Conservation (phyloP, 64 coral and sea anemone genomes). For the Dendrophyllia cribrosa region DNA sequence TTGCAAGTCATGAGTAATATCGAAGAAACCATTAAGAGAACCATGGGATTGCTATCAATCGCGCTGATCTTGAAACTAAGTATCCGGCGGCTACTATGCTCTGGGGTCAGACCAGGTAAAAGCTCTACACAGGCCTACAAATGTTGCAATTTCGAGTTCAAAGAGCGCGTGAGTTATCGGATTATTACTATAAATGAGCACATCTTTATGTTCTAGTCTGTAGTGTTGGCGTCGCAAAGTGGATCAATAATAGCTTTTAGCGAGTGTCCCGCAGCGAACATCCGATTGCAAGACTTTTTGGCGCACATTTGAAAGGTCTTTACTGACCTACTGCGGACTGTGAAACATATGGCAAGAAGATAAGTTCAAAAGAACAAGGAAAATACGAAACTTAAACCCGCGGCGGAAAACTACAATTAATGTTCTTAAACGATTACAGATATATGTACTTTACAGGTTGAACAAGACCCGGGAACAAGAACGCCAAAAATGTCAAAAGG, state of each 20-base stretch:
- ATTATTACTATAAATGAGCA: background rate
- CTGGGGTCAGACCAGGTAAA: no score
- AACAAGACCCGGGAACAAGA: background rate
- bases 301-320: background rate
- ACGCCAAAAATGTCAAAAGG: background rate
- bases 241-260: background rate
- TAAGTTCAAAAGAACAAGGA: background rate
- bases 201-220: background rate
- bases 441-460: background rate
- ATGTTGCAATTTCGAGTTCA: background rate
- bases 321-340: background rate
- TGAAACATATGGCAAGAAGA: background rate
- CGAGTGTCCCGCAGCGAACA: constrained; percentile 3
- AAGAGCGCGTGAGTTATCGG: background rate
- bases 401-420: background rate
- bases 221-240: background rate
- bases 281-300: constrained; percentile 29
- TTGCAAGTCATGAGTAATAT: background rate
- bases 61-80: background rate
- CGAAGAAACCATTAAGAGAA: background rate
- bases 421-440: constrained; percentile 27
- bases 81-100: no score
- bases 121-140: background rate
- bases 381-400: constrained; percentile 9
- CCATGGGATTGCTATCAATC: background rate